phyloP scores from a whole-genome alignment of 2,797 vertebrate species.

The Malacoraja senta region DNA sequence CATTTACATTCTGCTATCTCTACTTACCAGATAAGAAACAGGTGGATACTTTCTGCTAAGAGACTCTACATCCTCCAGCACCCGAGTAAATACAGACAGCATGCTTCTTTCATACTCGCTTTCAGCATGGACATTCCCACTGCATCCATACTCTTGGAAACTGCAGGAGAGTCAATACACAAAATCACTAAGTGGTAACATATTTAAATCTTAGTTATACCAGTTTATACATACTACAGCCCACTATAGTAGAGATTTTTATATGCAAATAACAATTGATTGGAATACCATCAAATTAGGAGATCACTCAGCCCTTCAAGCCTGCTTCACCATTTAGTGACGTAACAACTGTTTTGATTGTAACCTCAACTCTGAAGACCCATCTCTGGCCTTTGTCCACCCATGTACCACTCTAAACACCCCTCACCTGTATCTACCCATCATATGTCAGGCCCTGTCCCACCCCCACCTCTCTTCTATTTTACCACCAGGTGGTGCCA shows the following conservation, averaged over 20 bases:
- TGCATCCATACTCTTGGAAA: slow-evolving; percentile 80
- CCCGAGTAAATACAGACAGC: slow-evolving; percentile 83
- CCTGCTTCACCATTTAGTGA: too few relatives aligned
- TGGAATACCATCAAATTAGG: neutral
- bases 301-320: too few relatives aligned
- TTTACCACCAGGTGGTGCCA: too few relatives aligned
- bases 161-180: slow-evolving; percentile 52
- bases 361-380: too few relatives aligned
- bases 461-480: too few relatives aligned
- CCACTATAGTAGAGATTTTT: neutral
- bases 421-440: too few relatives aligned
- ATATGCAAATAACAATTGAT: neutral
- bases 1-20: neutral
- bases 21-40: slow-evolving; percentile 85
- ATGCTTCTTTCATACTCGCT: slow-evolving; percentile 90
- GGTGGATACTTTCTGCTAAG: slow-evolving; percentile 87
- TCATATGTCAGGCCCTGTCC: too few relatives aligned
- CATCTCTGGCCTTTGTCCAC: too few relatives aligned
- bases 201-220: neutral
- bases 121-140: slow-evolving; percentile 74
- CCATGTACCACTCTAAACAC: too few relatives aligned
- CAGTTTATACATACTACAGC: neutral
- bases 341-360: too few relatives aligned
- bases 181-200: neutral
- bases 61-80: slow-evolving; percentile 85